Evolutionary conservation across 1,140 invertebrate genomes (phyloP), one percentile per base, ranked within the genome.

Genomic region (Bombus ignitus): DNA sequence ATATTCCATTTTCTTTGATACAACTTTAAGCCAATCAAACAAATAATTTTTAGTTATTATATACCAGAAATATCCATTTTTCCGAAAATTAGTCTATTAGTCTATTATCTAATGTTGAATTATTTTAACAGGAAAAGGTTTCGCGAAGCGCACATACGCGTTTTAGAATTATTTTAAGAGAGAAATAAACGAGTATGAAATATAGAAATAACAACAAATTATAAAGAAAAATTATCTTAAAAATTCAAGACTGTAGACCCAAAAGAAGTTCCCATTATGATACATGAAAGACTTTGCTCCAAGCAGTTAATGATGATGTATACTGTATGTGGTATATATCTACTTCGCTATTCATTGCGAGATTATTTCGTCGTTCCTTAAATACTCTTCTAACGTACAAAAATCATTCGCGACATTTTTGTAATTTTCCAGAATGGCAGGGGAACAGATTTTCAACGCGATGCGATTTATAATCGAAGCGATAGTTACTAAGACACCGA

Each of bases 341-440:
- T 42, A 42, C 74, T 78, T 44, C n/a, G 18, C 44, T 83, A 83
- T 83, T 83, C 82, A 78, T 70, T 42, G 75, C 74, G n/a, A 62
- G 62, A 68, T 77, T 66, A 42, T 77, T 57, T 53, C 25, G n/a
- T 25, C 42, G 32, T 28, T 47, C 9, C 18, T 47, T 65, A 22
- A 62, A 47, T 57, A 22, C n/a, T 82, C 42, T 65, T 9, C 25
- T 22, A 68, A 22, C 0, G 2, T 32, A 4, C 25, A 68, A 44
- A 15, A 35, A 70, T 74, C 13, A 39, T 65, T 73, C 57, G 15
- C 32, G n/a, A 74, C 32, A 32, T 39, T 65, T 81, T 73, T 72
- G 12, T 37, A 37, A 81, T 71, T 28, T 37, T 39, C 39, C 22
- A 68, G 13, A n/a, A 8, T 22, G 68, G 15, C 25, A 53, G 15